phyloP scores from a whole-genome alignment of 1,140 invertebrate species.

The Macrobrachium rosenbergii region DNA sequence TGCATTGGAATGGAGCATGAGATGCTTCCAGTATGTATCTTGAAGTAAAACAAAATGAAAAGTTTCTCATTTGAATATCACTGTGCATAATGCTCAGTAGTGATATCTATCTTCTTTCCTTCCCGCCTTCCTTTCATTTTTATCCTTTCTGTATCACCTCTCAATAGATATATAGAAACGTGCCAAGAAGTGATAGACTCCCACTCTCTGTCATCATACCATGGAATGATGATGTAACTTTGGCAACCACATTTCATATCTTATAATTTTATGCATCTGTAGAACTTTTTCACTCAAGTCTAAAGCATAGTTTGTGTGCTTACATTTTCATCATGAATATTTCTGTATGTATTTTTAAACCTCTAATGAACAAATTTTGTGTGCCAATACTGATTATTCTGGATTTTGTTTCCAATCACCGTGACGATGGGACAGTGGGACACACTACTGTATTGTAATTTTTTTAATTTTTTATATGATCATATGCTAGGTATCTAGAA shows the following conservation, averaged over 20 bases:
- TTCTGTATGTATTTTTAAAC: no score
- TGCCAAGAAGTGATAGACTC: slow-evolving; percentile 58
- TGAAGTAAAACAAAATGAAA: slow-evolving; percentile 19
- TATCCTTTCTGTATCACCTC: no score
- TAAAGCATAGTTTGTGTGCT: slow-evolving; percentile 62
- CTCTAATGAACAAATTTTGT: slow-evolving; percentile 48
- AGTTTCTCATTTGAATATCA: slow-evolving; percentile 29
- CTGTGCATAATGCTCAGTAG: slow-evolving; percentile 36
- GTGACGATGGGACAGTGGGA: slow-evolving; percentile 12
- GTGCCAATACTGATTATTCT: slow-evolving; percentile 59
- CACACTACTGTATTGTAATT: slow-evolving; percentile 36
- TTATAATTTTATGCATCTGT: slow-evolving; percentile 62
- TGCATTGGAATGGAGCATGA: slow-evolving; percentile 43
- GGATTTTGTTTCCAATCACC: slow-evolving; percentile 53
- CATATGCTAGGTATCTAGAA: slow-evolving; percentile 53
- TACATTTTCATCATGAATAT: slow-evolving; percentile 44
- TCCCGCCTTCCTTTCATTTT: no score
- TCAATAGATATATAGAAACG: slow-evolving; percentile 50
- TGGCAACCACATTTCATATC: slow-evolving; percentile 52
- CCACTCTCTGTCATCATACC: slow-evolving; percentile 61
- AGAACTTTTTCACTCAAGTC: slow-evolving; percentile 55
- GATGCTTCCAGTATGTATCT: slow-evolving; percentile 41
- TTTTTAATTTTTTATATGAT: slow-evolving; percentile 43
- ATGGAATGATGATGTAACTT: slow-evolving; percentile 54
- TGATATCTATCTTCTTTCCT: no score